Percentiles rank a stretch among this genome's conserved stretches.
Evolutionary conservation across 2,888 invertebrate genomes (phyloP).

Genomic region (Lasioglossum oenotherae): DNA sequence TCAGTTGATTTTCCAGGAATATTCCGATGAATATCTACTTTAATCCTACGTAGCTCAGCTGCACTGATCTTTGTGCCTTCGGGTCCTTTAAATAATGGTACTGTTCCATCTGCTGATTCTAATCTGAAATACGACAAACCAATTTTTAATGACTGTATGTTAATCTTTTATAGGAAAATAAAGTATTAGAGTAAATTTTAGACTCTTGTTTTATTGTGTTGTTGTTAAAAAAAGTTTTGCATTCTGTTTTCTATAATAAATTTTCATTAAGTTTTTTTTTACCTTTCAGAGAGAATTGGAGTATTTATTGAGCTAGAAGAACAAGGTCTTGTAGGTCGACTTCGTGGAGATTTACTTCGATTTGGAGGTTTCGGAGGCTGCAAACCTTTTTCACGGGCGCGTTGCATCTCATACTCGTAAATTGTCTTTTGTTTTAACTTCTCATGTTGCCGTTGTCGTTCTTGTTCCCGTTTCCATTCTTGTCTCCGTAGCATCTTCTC

Average conservation of each 20-base stretch:
- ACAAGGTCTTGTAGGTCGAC: constrained; percentile 36
- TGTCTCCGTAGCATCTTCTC: constrained; percentile 67
- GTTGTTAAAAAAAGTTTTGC: background rate
- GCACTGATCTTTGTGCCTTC: constrained; percentile 67
- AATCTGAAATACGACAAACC: constrained; percentile 53
- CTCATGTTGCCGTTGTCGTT: constrained; percentile 68
- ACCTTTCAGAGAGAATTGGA: constrained; percentile 53
- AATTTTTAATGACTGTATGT: background rate
- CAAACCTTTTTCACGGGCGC: constrained; percentile 46
- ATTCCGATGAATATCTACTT: constrained; percentile 73
- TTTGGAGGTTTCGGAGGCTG: background rate
- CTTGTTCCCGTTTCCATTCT: constrained; percentile 72
- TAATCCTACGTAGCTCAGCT: constrained; percentile 69
- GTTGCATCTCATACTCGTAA: constrained; percentile 67
- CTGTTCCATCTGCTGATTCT: constrained; percentile 58
- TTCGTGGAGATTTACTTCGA: constrained; percentile 49
- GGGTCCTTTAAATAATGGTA: constrained; percentile 72
- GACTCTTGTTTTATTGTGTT: background rate
- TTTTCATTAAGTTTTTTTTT: constrained; percentile 12
- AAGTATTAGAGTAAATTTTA: too few relatives aligned
- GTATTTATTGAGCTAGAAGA: constrained; percentile 19
- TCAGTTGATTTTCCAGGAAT: constrained; percentile 52
- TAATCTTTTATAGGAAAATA: background rate
- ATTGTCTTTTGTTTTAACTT: constrained; percentile 71
- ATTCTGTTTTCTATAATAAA: background rate